These are phyloP conservation scores for Heterodera schachtii DNA, from an alignment of 1,140 invertebrate genomes.

Conservation along the genomic window DNA sequence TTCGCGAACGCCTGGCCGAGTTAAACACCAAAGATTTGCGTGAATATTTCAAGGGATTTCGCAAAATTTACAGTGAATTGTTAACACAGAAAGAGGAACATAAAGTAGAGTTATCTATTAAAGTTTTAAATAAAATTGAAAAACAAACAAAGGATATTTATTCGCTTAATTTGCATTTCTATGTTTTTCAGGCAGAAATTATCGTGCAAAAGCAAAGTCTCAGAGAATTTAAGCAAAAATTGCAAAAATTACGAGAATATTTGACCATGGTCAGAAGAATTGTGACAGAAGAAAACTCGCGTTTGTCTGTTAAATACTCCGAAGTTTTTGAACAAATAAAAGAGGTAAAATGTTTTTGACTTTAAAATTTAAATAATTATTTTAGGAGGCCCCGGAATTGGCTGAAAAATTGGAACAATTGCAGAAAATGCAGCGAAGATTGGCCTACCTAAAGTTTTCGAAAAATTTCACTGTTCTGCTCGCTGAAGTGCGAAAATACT, in stretches of 20 bases:
- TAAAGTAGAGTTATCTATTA: slow-evolving; percentile 20
- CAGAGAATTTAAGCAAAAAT: slow-evolving; percentile 4
- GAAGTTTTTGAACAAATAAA: background rate
- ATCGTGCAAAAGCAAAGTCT: slow-evolving; percentile 25
- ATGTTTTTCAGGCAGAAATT: background rate
- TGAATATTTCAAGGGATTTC: slow-evolving; percentile 34
- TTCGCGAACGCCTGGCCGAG: slow-evolving; percentile 27
- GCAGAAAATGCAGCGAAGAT: slow-evolving; percentile 16
- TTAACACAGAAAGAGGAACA: slow-evolving; percentile 29
- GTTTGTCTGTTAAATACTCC: background rate
- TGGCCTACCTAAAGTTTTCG: slow-evolving; percentile 33
- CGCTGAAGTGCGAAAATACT: slow-evolving; percentile 31
- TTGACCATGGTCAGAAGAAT: background rate
- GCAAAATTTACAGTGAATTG: slow-evolving; percentile 32
- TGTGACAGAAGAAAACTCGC: slow-evolving; percentile 14
- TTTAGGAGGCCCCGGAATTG: slow-evolving; percentile 31
- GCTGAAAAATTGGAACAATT: slow-evolving; percentile 27
- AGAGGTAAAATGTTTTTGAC: background rate
- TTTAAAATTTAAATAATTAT: slow-evolving; percentile 4
- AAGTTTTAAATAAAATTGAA: slow-evolving; percentile 14
- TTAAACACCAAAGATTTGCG: slow-evolving; percentile 38
- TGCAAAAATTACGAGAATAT: slow-evolving; percentile 7
- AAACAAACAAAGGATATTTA: too few species aligned
- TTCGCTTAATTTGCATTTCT: too few species aligned
- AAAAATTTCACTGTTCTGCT: slow-evolving; percentile 34